A percentile compares a stretch with the other conserved stretches of the same genome.
Evolutionary conservation across 2,888 invertebrate species (phyloP).

Genomic region (Euspilapteryx auroguttella): DNA sequence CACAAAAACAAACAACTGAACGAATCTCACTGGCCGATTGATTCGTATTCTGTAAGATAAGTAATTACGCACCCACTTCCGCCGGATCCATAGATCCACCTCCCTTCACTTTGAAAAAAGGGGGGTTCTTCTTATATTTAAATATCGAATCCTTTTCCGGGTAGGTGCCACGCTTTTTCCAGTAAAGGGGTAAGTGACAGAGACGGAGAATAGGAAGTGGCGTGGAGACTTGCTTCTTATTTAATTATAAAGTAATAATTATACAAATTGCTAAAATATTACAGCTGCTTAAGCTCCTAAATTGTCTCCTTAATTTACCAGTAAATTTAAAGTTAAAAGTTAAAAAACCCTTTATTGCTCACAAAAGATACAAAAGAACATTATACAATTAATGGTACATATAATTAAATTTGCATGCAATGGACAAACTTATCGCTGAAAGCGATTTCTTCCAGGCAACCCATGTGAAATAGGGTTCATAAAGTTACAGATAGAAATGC

Average conservation of each 20-base stretch:
- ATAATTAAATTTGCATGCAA: too few species aligned
- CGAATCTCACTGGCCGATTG: constrained; percentile 25
- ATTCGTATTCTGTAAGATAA: constrained; percentile 58
- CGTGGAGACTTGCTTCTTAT: constrained; percentile 15
- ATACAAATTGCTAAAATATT: too few species aligned
- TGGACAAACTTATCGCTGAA: too few species aligned
- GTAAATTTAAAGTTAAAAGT: too few species aligned
- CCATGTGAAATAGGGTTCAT: too few species aligned
- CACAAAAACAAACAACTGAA: constrained; percentile 10
- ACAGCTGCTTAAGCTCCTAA: too few species aligned
- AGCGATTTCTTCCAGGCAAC: too few species aligned
- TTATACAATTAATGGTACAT: too few species aligned
- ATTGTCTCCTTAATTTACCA: too few species aligned
- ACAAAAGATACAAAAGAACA: too few species aligned
- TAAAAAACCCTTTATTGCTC: too few species aligned
- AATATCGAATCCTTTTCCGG: constrained; percentile 62
- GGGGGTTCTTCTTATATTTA: constrained; percentile 62
- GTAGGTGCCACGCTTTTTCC: constrained; percentile 62
- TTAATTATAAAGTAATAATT: neutral
- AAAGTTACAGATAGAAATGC: too few species aligned
- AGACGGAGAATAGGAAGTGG: constrained; percentile 28
- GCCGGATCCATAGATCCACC: constrained; percentile 58
- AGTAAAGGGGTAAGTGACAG: constrained; percentile 62
- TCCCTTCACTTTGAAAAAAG: constrained; percentile 47
- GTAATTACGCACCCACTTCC: constrained; percentile 51